Conservation (phyloP, 2,888 invertebrate genomes). For the Ormyrus pomaceus region DNA sequence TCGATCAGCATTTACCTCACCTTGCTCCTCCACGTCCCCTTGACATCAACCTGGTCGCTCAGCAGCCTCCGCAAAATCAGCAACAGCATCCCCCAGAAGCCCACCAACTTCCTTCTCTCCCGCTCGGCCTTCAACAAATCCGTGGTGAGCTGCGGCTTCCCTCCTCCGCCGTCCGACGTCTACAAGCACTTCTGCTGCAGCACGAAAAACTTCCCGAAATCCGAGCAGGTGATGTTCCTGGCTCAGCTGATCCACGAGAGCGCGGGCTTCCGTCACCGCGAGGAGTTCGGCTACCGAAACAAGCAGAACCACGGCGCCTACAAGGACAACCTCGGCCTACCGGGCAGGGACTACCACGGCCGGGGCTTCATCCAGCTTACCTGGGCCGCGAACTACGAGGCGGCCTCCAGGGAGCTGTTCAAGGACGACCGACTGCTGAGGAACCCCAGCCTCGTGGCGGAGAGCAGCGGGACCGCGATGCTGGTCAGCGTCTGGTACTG, state of each 20-base stretch:
- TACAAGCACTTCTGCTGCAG: no score
- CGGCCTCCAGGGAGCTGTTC: constrained; percentile 28
- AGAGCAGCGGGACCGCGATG: constrained; percentile 9
- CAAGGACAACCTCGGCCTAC: constrained; percentile 35
- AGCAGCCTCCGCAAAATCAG: no score
- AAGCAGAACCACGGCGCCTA: not conserved
- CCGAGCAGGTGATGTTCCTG: constrained; percentile 39
- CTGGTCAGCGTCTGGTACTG: constrained; percentile 42
- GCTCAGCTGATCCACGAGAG: constrained; percentile 51
- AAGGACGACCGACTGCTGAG: constrained; percentile 23
- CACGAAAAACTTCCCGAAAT: no score
- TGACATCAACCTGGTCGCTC: no score
- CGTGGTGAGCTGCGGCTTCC: no score
- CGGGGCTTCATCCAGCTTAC: constrained; percentile 51
- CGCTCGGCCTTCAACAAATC: no score
- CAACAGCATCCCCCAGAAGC: no score
- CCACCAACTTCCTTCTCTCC: no score
- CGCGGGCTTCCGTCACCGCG: constrained; percentile 34
- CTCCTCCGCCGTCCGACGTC: no score
- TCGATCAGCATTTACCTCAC: no score
- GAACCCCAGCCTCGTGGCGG: constrained; percentile 37
- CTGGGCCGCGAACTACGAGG: constrained; percentile 44
- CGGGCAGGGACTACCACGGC: constrained; percentile 40
- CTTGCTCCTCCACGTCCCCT: no score
- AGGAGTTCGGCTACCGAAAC: constrained; percentile 22